Conservation (phyloP, 1,140 invertebrate species). For the Calephelis virginiensis region DNA sequence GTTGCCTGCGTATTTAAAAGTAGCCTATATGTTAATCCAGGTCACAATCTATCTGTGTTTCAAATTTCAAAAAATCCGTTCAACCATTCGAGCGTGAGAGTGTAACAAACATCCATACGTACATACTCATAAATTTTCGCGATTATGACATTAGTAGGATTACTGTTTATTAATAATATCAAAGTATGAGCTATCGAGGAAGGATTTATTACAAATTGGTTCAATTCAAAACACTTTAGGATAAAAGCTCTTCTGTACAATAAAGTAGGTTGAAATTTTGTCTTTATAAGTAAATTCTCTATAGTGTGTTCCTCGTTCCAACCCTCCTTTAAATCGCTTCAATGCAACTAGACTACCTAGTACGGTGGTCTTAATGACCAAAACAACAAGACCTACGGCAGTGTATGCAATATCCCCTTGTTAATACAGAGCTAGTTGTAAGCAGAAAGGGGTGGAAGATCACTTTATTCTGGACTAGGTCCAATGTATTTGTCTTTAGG, state of each 20-base stretch:
- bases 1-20: too few relatives aligned
- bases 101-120: too few relatives aligned
- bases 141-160: too few relatives aligned
- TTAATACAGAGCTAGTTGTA: slow-evolving; percentile 16
- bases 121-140: too few relatives aligned
- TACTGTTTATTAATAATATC: too few relatives aligned
- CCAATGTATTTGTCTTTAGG: slow-evolving; percentile 69
- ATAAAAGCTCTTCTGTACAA: neutral
- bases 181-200: too few relatives aligned
- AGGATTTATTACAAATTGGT: too few relatives aligned
- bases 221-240: too few relatives aligned
- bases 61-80: too few relatives aligned
- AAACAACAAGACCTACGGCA: slow-evolving; percentile 31
- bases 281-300: slow-evolving; percentile 26
- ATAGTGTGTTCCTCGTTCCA: slow-evolving; percentile 32
- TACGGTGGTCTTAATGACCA: slow-evolving; percentile 25
- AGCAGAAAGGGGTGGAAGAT: slow-evolving; percentile 35
- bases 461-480: slow-evolving; percentile 38
- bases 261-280: neutral
- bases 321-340: slow-evolving; percentile 35
- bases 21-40: too few relatives aligned
- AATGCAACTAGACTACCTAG: slow-evolving; percentile 24
- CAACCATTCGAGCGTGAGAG: too few relatives aligned
- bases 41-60: too few relatives aligned
- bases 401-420: slow-evolving; percentile 32